phyloP scores from a whole-genome alignment of 2,888 invertebrate genomes.

The Hyles lineata region DNA sequence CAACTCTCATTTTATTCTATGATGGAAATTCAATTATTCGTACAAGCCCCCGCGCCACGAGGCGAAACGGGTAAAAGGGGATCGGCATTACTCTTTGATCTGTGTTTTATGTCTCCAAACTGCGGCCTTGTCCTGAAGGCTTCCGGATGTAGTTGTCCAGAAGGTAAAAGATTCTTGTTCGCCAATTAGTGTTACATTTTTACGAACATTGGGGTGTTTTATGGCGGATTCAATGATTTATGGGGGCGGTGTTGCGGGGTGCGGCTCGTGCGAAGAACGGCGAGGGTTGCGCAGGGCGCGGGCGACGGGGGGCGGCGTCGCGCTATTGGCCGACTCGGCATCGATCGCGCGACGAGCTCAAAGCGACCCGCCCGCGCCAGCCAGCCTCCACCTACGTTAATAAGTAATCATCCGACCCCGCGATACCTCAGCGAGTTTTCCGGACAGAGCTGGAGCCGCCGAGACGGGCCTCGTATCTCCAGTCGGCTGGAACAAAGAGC shows the following conservation, averaged over 20 bases:
- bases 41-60: constrained; percentile 67
- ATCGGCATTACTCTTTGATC: constrained; percentile 75
- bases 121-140: constrained; percentile 59
- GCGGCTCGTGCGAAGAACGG: constrained; percentile 64
- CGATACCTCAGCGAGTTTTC: constrained; percentile 82
- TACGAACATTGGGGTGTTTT: constrained; percentile 83
- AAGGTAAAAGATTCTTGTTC: constrained; percentile 77
- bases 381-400: constrained; percentile 85
- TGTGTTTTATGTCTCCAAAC: constrained; percentile 74
- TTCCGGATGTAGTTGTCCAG: constrained; percentile 68
- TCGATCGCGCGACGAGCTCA: constrained; percentile 81
- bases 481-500: constrained; percentile 80
- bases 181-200: constrained; percentile 84
- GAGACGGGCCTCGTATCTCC: constrained; percentile 79
- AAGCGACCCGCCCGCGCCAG: constrained; percentile 80
- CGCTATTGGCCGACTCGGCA: constrained; percentile 83
- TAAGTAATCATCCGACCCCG: constrained; percentile 84
- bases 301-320: constrained; percentile 73
- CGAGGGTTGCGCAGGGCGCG: constrained; percentile 76
- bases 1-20: constrained; percentile 82
- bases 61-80: constrained; percentile 63
- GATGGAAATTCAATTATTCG: constrained; percentile 84
- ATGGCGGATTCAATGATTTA: constrained; percentile 84
- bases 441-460: constrained; percentile 78
- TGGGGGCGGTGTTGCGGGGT: constrained; percentile 80